phyloP scores from a whole-genome alignment of 2,888 invertebrate species.

The Ectemnius continuus region DNA sequence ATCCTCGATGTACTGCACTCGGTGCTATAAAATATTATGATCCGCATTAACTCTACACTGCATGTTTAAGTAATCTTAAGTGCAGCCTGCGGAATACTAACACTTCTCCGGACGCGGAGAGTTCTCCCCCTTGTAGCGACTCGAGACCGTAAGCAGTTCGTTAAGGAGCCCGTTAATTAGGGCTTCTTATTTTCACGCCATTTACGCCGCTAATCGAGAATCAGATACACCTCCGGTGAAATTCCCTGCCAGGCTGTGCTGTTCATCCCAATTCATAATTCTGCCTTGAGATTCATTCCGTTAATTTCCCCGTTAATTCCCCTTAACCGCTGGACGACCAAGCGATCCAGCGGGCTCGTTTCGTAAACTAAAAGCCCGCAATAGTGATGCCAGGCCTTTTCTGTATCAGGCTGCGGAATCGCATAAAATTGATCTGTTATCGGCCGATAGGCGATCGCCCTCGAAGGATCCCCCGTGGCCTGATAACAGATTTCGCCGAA shows the following conservation, averaged over 20 bases:
- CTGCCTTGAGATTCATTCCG: constrained; percentile 20
- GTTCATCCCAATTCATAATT: constrained; percentile 26
- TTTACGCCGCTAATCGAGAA: constrained; percentile 1
- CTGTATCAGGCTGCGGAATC: constrained; percentile 47
- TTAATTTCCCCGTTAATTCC: constrained; percentile 49
- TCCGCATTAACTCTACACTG: too few species aligned
- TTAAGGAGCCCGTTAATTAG: constrained; percentile 1
- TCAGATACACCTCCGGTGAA: background rate
- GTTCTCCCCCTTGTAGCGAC: too few species aligned
- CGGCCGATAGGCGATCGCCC: constrained; percentile 17
- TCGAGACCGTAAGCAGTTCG: too few species aligned
- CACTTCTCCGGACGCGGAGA: too few species aligned
- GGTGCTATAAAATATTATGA: too few species aligned
- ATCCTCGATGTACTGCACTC: too few species aligned
- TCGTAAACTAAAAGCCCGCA: constrained; percentile 45
- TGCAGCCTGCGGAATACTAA: too few species aligned
- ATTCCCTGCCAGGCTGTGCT: background rate
- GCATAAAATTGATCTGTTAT: constrained; percentile 53
- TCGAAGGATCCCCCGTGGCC: constrained; percentile 34
- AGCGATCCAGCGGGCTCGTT: constrained; percentile 48
- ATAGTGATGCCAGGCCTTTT: background rate
- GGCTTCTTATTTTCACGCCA: background rate
- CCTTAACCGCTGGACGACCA: constrained; percentile 18
- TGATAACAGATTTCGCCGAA: constrained; percentile 49
- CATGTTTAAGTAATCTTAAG: too few species aligned